Conservation (phyloP, 2,888 invertebrate species). For the Vandiemenella viatica region DNA sequence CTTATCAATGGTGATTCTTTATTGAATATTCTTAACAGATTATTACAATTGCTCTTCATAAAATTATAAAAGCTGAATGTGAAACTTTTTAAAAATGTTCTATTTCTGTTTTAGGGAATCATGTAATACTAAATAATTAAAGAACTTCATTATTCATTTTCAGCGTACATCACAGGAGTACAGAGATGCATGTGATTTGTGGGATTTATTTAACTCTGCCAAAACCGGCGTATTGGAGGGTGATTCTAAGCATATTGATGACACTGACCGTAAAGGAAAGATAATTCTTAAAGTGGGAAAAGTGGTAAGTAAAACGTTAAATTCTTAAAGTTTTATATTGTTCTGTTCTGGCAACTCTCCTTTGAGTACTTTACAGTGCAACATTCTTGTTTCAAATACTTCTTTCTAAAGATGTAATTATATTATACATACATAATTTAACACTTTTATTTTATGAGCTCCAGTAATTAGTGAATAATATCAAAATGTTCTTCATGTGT, state of each 20-base stretch:
- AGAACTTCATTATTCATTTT: neutral
- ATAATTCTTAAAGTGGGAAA: constrained; percentile 37
- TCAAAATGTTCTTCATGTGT: neutral
- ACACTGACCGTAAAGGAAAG: constrained; percentile 35
- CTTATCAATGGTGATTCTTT: no score
- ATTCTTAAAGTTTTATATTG: neutral
- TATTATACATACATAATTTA: no score
- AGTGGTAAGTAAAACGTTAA: constrained; percentile 27
- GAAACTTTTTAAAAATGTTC: no score
- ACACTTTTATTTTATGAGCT: neutral
- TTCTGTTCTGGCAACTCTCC: no score
- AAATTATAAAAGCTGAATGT: no score
- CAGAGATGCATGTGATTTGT: constrained; percentile 75
- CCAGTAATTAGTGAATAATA: neutral
- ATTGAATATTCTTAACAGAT: no score
- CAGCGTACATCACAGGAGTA: constrained; percentile 67
- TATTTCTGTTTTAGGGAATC: no score
- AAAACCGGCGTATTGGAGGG: constrained; percentile 33
- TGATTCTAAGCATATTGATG: constrained; percentile 26
- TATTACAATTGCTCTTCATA: no score
- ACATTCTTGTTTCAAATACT: no score
- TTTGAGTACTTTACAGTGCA: no score
- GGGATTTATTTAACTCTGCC: constrained; percentile 61
- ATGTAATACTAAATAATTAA: no score
- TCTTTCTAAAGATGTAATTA: no score